These are phyloP conservation scores for Nymphalis urticae DNA, from an alignment of 2,888 invertebrate species.

Conservation along the genomic window DNA sequence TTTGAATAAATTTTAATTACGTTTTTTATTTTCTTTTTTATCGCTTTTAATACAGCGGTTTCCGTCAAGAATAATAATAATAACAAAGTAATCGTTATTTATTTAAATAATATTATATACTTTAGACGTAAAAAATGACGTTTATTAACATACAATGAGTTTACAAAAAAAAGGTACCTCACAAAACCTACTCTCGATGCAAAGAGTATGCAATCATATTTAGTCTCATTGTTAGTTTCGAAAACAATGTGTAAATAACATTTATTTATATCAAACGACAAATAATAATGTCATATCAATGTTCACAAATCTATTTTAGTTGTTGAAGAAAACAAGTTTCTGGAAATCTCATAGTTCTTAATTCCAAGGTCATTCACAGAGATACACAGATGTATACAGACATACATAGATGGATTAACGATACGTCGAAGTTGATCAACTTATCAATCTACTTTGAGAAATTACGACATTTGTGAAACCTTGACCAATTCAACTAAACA, in stretches of 20 bases:
- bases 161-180: neutral
- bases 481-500: too few species aligned
- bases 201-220: slow-evolving; percentile 1
- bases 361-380: too few species aligned
- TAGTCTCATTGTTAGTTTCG: neutral
- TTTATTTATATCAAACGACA: too few species aligned
- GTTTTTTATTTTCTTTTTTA: neutral
- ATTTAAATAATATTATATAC: neutral
- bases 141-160: slow-evolving; percentile 12
- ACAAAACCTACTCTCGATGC: neutral
- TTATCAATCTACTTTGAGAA: too few species aligned
- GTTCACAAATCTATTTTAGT: too few species aligned
- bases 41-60: neutral
- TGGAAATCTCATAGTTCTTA: too few species aligned
- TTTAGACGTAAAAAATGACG: neutral
- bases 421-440: too few species aligned
- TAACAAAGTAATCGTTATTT: neutral
- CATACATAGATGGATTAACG: too few species aligned
- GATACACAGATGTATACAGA: too few species aligned
- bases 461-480: too few species aligned
- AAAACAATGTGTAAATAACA: neutral
- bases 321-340: too few species aligned
- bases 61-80: neutral
- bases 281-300: too few species aligned
- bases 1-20: slow-evolving; percentile 8